These are phyloP conservation scores for Ctenopoma multispine DNA, from an alignment of 2,797 vertebrate genomes.

Conservation along the genomic window DNA sequence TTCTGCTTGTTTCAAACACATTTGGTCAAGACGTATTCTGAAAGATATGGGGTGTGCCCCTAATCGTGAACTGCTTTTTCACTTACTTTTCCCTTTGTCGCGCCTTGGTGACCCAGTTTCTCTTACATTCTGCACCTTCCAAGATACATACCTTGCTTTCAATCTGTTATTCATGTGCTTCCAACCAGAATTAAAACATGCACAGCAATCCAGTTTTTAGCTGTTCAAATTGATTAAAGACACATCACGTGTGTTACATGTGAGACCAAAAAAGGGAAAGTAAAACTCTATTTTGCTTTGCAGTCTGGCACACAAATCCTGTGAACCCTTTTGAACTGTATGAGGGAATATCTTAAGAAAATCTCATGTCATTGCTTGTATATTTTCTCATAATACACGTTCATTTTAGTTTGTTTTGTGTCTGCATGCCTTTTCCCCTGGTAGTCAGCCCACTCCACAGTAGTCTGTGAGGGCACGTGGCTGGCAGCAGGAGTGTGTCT, in stretches of 20 bases:
- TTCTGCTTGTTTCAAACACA: conserved; percentile 19
- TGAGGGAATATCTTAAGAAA: neutral
- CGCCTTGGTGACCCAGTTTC: neutral
- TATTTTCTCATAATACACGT: conserved; percentile 1
- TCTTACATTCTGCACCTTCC: conserved; percentile 15
- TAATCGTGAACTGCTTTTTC: conserved; percentile 8
- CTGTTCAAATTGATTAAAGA: conserved; percentile 41
- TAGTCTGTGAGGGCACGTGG: conserved; percentile 64
- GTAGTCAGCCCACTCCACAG: conserved; percentile 24
- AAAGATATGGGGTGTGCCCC: neutral
- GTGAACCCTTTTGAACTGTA: conserved; percentile 4
- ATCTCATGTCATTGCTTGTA: neutral
- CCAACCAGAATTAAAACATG: conserved; percentile 21
- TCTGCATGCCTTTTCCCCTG: conserved; percentile 5
- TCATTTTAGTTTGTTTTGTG: conserved; percentile 6
- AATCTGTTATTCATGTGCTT: conserved; percentile 27
- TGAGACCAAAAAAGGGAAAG: conserved; percentile 46
- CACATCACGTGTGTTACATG: conserved; percentile 47
- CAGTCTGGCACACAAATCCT: conserved; percentile 6
- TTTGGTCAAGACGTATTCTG: conserved; percentile 1
- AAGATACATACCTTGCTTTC: conserved; percentile 24
- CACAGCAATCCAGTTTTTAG: conserved; percentile 35
- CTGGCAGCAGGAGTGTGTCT: conserved; percentile 71
- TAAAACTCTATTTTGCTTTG: conserved; percentile 18
- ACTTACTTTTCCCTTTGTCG: neutral